Conservation (phyloP, 1,140 invertebrate genomes). For the Bombus breviceps region DNA sequence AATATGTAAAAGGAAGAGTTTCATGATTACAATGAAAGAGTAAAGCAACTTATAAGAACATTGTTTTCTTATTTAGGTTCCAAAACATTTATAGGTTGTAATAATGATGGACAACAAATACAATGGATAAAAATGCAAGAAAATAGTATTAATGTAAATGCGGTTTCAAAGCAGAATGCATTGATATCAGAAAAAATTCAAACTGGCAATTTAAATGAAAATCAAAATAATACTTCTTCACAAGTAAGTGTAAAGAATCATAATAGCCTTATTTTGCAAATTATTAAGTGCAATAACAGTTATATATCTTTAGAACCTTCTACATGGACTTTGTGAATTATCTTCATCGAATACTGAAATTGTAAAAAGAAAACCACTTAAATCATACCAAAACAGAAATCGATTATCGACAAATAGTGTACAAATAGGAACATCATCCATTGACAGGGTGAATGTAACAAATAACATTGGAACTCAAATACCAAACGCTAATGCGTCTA, state of each 20-base stretch:
- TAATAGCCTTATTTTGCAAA: not conserved
- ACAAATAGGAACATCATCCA: constrained; percentile 26
- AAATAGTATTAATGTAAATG: constrained; percentile 66
- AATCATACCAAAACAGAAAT: constrained; percentile 48
- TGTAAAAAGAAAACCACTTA: constrained; percentile 48
- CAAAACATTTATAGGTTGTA: constrained; percentile 53
- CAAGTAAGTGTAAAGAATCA: constrained; percentile 36
- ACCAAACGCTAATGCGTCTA: constrained; percentile 48
- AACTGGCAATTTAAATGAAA: constrained; percentile 56
- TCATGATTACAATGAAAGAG: too few relatives aligned
- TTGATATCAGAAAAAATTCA: constrained; percentile 57
- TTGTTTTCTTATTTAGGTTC: constrained; percentile 41
- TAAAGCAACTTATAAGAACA: not conserved
- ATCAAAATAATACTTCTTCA: constrained; percentile 57
- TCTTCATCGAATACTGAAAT: constrained; percentile 2
- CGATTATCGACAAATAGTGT: constrained; percentile 39
- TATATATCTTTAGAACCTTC: constrained; percentile 36
- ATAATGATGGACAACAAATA: constrained; percentile 71
- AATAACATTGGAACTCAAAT: constrained; percentile 31
- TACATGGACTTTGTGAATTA: constrained; percentile 43
- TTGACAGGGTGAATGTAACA: constrained; percentile 46
- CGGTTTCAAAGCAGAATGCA: constrained; percentile 67
- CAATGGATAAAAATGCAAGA: constrained; percentile 74
- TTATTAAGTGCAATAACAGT: constrained; percentile 15
- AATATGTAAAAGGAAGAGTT: too few relatives aligned